Conservation (phyloP, 2,888 invertebrate species). For the Acanthosepion esculentum region DNA sequence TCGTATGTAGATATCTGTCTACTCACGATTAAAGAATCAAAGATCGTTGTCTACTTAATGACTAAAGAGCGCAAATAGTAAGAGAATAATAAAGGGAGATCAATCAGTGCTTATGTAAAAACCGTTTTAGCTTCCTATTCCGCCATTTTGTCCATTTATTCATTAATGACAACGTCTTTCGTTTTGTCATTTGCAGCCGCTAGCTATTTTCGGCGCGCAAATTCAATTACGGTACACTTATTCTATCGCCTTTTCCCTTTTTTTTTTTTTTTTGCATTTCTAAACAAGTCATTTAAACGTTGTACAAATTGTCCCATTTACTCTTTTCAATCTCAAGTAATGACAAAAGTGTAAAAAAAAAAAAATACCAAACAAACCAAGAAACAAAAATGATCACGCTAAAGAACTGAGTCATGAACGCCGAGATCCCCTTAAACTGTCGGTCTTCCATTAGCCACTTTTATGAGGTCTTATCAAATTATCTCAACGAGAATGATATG, state of each 20-base stretch:
- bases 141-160: neutral
- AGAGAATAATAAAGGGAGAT: neutral
- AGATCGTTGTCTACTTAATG: neutral
- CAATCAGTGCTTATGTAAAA: neutral
- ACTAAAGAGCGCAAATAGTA: neutral
- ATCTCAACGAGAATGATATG: too few species aligned
- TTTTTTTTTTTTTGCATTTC: neutral
- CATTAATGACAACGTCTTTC: neutral
- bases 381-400: too few species aligned
- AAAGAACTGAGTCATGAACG: too few species aligned
- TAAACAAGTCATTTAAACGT: neutral
- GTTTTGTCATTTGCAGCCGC: neutral
- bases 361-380: too few species aligned
- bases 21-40: neutral
- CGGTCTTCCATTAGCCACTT: too few species aligned
- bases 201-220: neutral
- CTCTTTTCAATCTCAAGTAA: neutral
- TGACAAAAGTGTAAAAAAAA: neutral
- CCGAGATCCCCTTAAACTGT: too few species aligned
- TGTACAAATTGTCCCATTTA: conserved; percentile 33
- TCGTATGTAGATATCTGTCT: neutral
- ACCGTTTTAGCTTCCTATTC: neutral
- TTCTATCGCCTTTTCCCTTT: neutral
- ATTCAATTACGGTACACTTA: neutral
- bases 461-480: too few species aligned